Conservation (phyloP, 1,140 invertebrate genomes). For the Conus betulinus region DNA sequence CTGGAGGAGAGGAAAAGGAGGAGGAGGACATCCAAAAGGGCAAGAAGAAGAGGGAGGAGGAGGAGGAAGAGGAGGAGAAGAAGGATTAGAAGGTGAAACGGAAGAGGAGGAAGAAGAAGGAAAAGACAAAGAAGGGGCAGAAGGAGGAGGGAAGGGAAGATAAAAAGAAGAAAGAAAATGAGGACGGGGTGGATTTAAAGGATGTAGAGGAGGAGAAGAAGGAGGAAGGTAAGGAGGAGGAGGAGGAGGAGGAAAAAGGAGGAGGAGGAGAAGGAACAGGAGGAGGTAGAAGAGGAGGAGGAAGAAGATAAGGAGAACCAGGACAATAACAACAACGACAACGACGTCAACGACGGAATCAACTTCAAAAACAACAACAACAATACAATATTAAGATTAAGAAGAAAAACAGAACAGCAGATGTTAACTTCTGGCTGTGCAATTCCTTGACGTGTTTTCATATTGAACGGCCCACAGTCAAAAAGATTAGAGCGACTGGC, state of each 20-base stretch:
- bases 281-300: not conserved
- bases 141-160: not conserved
- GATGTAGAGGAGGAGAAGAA: no score
- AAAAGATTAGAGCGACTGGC: no score
- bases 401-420: no score
- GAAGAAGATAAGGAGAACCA: not conserved
- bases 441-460: no score
- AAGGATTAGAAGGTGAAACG: not conserved
- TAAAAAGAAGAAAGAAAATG: not conserved
- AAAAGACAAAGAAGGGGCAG: not conserved
- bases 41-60: not conserved
- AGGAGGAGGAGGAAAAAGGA: no score
- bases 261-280: no score
- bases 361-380: no score
- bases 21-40: not conserved
- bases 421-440: no score
- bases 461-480: no score
- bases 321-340: no score
- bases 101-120: slow-evolving; percentile 6
- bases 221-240: not conserved
- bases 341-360: no score
- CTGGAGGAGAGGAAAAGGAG: not conserved
- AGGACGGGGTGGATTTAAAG: not conserved
- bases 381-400: no score
- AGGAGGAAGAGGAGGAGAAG: slow-evolving; percentile 19